These are phyloP conservation scores for Pelmatolapia mariae DNA, from an alignment of 2,113 vertebrate genomes.

Conservation along the genomic window DNA sequence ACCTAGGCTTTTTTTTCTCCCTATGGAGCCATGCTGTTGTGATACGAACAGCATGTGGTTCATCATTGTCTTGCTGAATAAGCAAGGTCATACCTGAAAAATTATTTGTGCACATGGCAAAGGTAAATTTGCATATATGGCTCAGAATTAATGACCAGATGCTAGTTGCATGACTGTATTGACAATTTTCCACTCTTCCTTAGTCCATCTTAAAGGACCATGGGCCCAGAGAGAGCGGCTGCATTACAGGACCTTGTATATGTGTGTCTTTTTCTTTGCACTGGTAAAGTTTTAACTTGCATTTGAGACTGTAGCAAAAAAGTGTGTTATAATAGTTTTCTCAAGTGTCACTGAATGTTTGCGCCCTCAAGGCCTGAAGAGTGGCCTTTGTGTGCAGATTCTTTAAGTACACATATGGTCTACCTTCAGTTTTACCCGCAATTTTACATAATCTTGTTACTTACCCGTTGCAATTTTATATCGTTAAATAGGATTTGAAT, in stretches of 20 bases:
- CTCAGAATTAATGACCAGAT: neutral
- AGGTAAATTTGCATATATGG: neutral
- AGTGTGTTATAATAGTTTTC: neutral
- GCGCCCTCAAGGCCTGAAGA: neutral
- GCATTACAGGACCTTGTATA: neutral
- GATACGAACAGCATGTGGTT: neutral
- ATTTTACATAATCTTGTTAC: neutral
- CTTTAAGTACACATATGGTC: neutral
- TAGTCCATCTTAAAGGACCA: neutral
- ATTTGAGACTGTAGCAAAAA: neutral
- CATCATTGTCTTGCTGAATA: neutral
- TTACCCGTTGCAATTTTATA: neutral
- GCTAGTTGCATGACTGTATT: neutral
- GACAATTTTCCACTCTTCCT: neutral
- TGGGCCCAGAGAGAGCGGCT: neutral
- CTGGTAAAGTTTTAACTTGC: neutral
- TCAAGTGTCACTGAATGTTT: neutral
- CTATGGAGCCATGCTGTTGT: neutral
- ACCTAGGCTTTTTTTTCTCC: neutral
- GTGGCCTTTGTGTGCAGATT: neutral
- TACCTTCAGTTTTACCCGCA: neutral
- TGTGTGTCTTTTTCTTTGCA: neutral
- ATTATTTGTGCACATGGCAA: neutral
- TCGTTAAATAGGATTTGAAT: neutral
- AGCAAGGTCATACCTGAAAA: neutral